Evolutionary conservation across 2,888 invertebrate species (phyloP), one percentile per base, ranked within the genome.

Genomic region (Cistogaster globosa): DNA sequence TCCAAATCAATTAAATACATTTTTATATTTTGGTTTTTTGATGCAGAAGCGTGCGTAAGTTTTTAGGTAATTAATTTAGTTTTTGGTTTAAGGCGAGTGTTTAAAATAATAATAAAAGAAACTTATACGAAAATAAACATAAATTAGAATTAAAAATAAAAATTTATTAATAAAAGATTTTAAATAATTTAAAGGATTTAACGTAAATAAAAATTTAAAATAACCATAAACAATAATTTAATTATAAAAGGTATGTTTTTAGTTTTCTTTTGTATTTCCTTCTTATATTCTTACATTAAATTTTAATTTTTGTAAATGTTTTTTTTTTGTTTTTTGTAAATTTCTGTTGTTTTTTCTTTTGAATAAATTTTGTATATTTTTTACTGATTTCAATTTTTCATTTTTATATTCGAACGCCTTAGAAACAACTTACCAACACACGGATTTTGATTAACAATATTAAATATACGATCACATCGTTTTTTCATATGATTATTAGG

Each of bases 381-480:
- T 75, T 78, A 79, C 81, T 86, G 71, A 79, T 80, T 71, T 84
- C 76, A 51, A 60, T 36, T n/a, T 8, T 32, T 32, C 6, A 5
- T 32, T 32, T 32, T 32, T 65, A 77, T 62, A 67, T 45, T 55
- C 51, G 18, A 51, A 36, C 77, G 55, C 62, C 7, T 51, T 65
- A 36, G 9, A 48, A 71, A 82, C 42, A 86, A 92, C 97, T 97
- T 94, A 97, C 97, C 97, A 92, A 97, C 96, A 93, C 98, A 98
- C 80, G 97, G 97, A 94, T 98, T 98, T 94, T 97, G 97, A 94
- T 98, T 97, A 91, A 98, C 97, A 92, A 96, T 95, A 88, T 96
- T 95, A 93, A 97, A 97, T 93, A 97, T 97, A 89, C 96, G 94
- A 93, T 97, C 97, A 93, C 97, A 98, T 88, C 96, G 95, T 90